Base-by-base conservation (phyloP, 2,888 invertebrate species). In the Dorcus parallelipipedus region DNA sequence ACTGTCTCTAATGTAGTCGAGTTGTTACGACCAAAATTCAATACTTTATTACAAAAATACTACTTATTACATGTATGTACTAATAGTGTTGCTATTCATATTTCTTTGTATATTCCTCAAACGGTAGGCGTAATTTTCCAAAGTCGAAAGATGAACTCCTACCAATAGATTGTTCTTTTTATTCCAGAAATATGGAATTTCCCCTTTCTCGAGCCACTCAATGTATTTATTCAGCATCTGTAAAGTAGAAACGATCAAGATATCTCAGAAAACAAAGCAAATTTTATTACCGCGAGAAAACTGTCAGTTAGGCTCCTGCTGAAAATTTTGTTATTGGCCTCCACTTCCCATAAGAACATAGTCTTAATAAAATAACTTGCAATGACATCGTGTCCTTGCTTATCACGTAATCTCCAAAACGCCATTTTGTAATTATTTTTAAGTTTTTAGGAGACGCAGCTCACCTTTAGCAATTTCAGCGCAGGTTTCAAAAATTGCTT, bases 341-440 rank as follows among this genome's bases (percentile, higher is more conserved):
- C 71, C 0, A 69, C 60, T 9, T 80, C 79, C 74, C 79, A 80
- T 51, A 81, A 77, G 65, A 81, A 80, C 0, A 84, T 59, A 0
- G 82, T 83, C 67, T 85, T 85, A 1, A 85, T 80, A 52, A 80
- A 83, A 63, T 85, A 85, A 62, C 84, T 84, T 0, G 82, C 79
- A 10, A 85, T 76, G 8, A 72, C 72, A 1, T 74, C 64, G 78
- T 82, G 80, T 0, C 71, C 69, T 43, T 74, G 74, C 0, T 74
- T 69, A 63, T 84, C 82, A 3, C 84, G 78, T 2, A 85, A 67
- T 72, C 82, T 83, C 75, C 85, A 56, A 59, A 68, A 68, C 56
- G 38, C 69, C 64, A 51, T 26, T 23, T 17, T 17, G n/a, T 3
- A 9, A 41, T 42, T 8, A 17, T 9, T n/a, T 40, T 9, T 6